phyloP scores from a whole-genome alignment of 2,888 invertebrate genomes.

The Seira musarum region DNA sequence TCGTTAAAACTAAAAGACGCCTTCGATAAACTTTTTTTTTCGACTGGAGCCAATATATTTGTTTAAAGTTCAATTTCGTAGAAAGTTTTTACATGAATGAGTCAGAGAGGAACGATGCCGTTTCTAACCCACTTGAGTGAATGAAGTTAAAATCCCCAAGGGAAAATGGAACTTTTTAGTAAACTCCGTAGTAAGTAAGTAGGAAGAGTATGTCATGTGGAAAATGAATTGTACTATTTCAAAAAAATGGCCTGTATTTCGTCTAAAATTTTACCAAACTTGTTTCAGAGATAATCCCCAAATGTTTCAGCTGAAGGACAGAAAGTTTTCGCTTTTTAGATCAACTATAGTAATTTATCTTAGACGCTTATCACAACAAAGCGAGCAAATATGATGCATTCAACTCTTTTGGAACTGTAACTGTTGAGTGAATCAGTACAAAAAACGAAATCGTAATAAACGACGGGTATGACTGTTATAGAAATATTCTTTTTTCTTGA shows the following conservation, averaged over 20 bases:
- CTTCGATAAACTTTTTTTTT: constrained; percentile 12
- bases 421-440: constrained; percentile 49
- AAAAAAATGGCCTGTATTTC: too few relatives aligned
- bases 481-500: not conserved
- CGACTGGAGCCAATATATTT: not conserved
- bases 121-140: not conserved
- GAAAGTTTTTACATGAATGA: constrained; percentile 23
- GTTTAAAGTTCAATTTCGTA: too few relatives aligned
- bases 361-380: constrained; percentile 19
- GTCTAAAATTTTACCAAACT: too few relatives aligned
- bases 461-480: constrained; percentile 32
- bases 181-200: too few relatives aligned
- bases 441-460: constrained; percentile 49
- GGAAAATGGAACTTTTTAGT: too few relatives aligned
- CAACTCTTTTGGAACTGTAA: not conserved
- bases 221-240: too few relatives aligned
- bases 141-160: not conserved
- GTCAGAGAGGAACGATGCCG: not conserved
- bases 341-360: constrained; percentile 9
- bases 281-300: too few relatives aligned
- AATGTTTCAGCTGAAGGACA: too few relatives aligned
- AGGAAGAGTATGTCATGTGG: too few relatives aligned
- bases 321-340: too few relatives aligned
- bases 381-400: not conserved
- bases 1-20: constrained; percentile 16